Percentiles rank a stretch among this genome's conserved stretches.
Evolutionary conservation across 2,888 invertebrate genomes (phyloP).

Genomic region (Nymphalis polychloros): DNA sequence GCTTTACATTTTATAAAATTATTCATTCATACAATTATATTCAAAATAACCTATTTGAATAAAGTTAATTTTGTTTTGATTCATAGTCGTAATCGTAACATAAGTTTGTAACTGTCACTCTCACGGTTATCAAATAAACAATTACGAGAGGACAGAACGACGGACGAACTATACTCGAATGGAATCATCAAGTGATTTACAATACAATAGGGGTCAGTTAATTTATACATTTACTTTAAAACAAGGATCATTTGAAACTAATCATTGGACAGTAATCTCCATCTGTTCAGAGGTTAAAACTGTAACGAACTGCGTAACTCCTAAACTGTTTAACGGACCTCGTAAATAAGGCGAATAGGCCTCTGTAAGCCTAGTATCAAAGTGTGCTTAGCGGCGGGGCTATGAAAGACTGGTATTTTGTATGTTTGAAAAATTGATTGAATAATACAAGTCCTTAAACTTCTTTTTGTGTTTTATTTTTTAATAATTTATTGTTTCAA

Average conservation of each 20-base stretch:
- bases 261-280: slow-evolving; percentile 38
- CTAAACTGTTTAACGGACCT: slow-evolving; percentile 48
- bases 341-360: slow-evolving; percentile 65
- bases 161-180: not conserved
- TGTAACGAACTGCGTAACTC: slow-evolving; percentile 43
- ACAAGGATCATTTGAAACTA: slow-evolving; percentile 20
- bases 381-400: slow-evolving; percentile 42
- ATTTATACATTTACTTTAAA: slow-evolving; percentile 31
- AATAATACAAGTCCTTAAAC: no score
- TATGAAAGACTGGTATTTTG: slow-evolving; percentile 27
- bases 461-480: not conserved
- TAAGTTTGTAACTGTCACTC: not conserved
- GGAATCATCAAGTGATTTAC: not conserved
- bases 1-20: no score
- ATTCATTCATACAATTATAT: no score
- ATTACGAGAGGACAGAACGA: not conserved
- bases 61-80: no score
- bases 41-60: no score
- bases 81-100: not conserved
- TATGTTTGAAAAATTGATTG: not conserved
- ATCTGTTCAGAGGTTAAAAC: slow-evolving; percentile 39
- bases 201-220: slow-evolving; percentile 20
- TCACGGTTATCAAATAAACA: not conserved
- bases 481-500: no score
- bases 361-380: slow-evolving; percentile 43